Percentiles rank a stretch among this genome's conserved stretches.
These are phyloP conservation scores for Scotopteryx bipunctaria DNA, from an alignment of 2,888 invertebrate species.

Conservation along the genomic window DNA sequence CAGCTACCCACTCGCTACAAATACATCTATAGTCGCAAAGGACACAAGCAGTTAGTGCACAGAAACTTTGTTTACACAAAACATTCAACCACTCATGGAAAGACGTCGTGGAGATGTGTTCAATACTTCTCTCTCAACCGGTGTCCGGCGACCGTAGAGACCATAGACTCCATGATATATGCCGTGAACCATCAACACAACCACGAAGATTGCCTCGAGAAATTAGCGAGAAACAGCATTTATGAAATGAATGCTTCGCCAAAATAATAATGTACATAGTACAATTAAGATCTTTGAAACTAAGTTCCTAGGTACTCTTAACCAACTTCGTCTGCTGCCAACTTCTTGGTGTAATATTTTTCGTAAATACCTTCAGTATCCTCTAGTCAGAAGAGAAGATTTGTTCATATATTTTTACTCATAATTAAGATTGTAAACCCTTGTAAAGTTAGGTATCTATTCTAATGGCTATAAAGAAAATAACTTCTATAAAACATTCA, in stretches of 20 bases:
- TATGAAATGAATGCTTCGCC: slow-evolving; percentile 77
- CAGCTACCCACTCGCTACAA: slow-evolving; percentile 72
- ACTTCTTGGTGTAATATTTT: slow-evolving; percentile 39
- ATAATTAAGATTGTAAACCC: slow-evolving; percentile 18
- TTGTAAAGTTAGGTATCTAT: slow-evolving; percentile 23
- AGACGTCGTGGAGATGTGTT: slow-evolving; percentile 80
- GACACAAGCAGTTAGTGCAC: slow-evolving; percentile 80
- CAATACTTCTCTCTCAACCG: slow-evolving; percentile 80
- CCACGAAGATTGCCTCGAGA: slow-evolving; percentile 77
- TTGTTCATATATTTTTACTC: slow-evolving; percentile 46
- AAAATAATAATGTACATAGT: slow-evolving; percentile 61
- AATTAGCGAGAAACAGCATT: slow-evolving; percentile 72
- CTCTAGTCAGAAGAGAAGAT: slow-evolving; percentile 64
- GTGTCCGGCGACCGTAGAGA: slow-evolving; percentile 79
- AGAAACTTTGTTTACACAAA: slow-evolving; percentile 81
- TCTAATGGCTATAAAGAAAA: slow-evolving; percentile 30
- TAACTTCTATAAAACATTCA: slow-evolving; percentile 29
- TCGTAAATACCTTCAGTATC: slow-evolving; percentile 47
- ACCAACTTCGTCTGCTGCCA: slow-evolving; percentile 31
- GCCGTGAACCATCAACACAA: slow-evolving; percentile 79
- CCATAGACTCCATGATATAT: slow-evolving; percentile 77
- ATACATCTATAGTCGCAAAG: slow-evolving; percentile 80
- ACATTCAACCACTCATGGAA: slow-evolving; percentile 79
- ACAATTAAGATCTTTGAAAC: slow-evolving; percentile 39
- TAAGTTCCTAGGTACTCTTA: slow-evolving; percentile 36